phyloP scores from a whole-genome alignment of 35 echinoderm and acorn worm genomes.

The Chiridota heheva region DNA sequence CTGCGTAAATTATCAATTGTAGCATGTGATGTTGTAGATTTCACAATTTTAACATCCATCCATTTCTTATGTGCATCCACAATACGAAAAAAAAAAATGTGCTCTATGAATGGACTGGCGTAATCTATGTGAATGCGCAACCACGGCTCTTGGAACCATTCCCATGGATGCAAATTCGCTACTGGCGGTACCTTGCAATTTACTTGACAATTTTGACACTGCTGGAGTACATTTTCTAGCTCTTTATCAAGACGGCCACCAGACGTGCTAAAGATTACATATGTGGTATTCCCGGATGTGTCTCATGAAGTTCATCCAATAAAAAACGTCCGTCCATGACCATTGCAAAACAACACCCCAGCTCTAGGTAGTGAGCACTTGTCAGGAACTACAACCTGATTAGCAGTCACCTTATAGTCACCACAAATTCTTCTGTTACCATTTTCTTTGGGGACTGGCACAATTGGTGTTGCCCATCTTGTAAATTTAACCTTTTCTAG shows the following conservation, averaged over 20 bases:
- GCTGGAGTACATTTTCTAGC: conserved; percentile 38
- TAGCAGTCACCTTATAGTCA: conserved; percentile 21
- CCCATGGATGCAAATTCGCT: neutral
- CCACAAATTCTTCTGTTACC: conserved; percentile 11
- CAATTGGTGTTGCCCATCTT: conserved; percentile 24
- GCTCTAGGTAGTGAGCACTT: too few relatives aligned
- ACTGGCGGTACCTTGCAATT: neutral
- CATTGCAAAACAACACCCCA: too few relatives aligned
- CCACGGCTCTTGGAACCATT: conserved; percentile 7
- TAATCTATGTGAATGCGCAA: conserved; percentile 12
- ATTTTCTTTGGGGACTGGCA: conserved; percentile 7
- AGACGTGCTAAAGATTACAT: conserved; percentile 80
- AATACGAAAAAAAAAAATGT: neutral
- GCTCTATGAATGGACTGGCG: neutral
- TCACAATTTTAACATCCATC: conserved; percentile 10
- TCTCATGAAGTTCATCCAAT: conserved; percentile 54
- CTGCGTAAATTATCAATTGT: conserved; percentile 5
- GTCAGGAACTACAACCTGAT: too few relatives aligned
- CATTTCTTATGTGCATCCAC: conserved; percentile 27
- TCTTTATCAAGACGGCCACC: conserved; percentile 54
- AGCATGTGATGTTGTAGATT: conserved; percentile 1
- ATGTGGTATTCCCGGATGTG: conserved; percentile 49
- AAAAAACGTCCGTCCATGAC: too few relatives aligned
- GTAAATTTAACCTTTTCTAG: neutral
- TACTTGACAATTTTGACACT: conserved; percentile 30